Evolutionary conservation across 2,113 vertebrate species (phyloP).

Genomic region (Neogale vison): DNA sequence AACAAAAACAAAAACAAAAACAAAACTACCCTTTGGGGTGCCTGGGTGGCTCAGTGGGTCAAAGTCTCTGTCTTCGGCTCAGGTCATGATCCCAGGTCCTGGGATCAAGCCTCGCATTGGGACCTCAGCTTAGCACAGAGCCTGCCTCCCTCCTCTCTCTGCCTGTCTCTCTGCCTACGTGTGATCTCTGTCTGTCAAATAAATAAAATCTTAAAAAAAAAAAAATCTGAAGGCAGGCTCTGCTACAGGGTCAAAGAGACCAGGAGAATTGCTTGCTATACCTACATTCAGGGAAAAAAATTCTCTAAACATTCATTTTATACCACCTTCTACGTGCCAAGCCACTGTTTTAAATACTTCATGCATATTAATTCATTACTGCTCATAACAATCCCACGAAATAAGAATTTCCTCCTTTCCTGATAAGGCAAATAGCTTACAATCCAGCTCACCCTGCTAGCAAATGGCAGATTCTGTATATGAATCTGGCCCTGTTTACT

Average conservation of each 20-base stretch:
- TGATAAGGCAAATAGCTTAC: background rate
- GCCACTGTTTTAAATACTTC: background rate
- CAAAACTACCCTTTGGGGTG: no score
- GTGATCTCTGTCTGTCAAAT: no score
- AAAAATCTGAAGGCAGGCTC: background rate
- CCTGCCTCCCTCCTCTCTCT: no score
- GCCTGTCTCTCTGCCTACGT: no score
- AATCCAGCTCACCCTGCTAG: background rate
- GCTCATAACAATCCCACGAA: background rate
- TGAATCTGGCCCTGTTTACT: background rate
- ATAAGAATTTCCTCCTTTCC: background rate
- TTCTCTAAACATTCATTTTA: background rate
- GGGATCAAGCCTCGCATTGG: no score
- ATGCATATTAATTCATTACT: background rate
- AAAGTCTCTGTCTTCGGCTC: no score
- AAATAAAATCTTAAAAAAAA: no score
- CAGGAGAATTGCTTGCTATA: background rate
- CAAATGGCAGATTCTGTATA: background rate
- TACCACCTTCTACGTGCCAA: background rate
- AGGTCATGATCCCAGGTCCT: no score
- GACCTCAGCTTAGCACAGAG: no score
- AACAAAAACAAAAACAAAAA: no score
- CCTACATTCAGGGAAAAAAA: background rate
- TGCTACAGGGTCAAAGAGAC: background rate
- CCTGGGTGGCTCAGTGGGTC: no score